Conservation (phyloP, 2,888 invertebrate species). For the Amorpha juglandis region DNA sequence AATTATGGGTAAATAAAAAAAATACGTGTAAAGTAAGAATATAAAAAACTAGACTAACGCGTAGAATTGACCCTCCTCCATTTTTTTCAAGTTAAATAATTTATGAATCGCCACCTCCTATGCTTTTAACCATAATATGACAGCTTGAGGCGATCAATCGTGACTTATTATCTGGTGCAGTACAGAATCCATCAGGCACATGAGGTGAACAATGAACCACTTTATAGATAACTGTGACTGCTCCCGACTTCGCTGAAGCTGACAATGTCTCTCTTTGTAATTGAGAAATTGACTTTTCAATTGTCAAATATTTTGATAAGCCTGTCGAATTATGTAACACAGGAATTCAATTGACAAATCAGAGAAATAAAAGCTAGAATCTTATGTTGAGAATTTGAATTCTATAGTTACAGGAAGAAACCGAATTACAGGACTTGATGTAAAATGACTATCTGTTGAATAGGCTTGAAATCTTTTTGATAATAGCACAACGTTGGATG, state of each 20-base stretch:
- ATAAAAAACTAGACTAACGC: no score
- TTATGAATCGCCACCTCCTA: constrained; percentile 36
- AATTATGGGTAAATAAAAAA: no score
- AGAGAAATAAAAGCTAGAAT: no score
- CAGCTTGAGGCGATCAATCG: constrained; percentile 70
- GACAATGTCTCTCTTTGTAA: constrained; percentile 31
- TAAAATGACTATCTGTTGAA: no score
- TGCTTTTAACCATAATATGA: constrained; percentile 49
- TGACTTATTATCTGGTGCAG: constrained; percentile 67
- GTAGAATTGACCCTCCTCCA: no score
- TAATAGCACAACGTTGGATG: no score
- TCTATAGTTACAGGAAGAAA: no score
- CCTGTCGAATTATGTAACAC: background rate
- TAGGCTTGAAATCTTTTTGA: no score
- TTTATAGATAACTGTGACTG: constrained; percentile 71
- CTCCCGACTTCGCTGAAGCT: constrained; percentile 51
- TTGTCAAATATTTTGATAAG: constrained; percentile 28
- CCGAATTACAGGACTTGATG: no score
- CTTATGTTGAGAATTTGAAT: no score
- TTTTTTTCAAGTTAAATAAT: no score
- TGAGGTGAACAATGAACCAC: constrained; percentile 76
- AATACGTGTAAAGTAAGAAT: no score
- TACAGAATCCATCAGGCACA: constrained; percentile 66
- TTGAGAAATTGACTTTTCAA: constrained; percentile 26
- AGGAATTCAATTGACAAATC: background rate